Base-by-base conservation (phyloP, 1,140 invertebrate species). In the Drosophila sproati region DNA sequence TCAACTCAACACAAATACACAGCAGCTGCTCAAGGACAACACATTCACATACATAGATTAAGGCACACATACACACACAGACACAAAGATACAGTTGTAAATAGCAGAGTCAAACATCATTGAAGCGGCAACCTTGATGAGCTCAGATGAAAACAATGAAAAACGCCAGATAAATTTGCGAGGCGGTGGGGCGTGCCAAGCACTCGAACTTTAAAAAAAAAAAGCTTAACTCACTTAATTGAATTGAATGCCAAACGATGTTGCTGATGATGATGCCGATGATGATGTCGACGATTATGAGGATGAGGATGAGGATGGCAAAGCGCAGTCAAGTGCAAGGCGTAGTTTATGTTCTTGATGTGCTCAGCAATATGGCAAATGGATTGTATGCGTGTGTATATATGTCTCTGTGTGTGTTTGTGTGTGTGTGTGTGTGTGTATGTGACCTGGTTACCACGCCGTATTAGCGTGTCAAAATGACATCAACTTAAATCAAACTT, bases 401-500 rank as follows among this genome's bases (percentile, higher is more conserved):
- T 54, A 3, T 56, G 32, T 63, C 3, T 78, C 28, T 28, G 1
- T 50, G 10, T 62, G n/a, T 51, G 37, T n/a, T n/a, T 34, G 28
- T 20, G 34, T 28, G 8, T 57, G 35, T 35, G 28, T 20, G 57
- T 48, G 32, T 54, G 8, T 55, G 32, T 48, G 60, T 51, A 45
- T 83, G 87, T 86, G 68, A 68, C 68, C 80, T 60, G 76, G 48
- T 69, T 79, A 66, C 51, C 77, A 79, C 69, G 62, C 67, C 56
- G 73, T 83, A 89, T 78, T 88, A 75, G 83, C 83, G 83, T 88
- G 83, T 80, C 83, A 75, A 78, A 80, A 61, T 73, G 85, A 74
- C 77, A 88, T 88, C 82, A 89, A 83, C 80, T 74, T 69, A 89
- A 87, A 88, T 88, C 85, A 89, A 80, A 79, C 88, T 87, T 79